Evolutionary conservation across 2,888 invertebrate genomes (phyloP).

Genomic region (Phortica magna): DNA sequence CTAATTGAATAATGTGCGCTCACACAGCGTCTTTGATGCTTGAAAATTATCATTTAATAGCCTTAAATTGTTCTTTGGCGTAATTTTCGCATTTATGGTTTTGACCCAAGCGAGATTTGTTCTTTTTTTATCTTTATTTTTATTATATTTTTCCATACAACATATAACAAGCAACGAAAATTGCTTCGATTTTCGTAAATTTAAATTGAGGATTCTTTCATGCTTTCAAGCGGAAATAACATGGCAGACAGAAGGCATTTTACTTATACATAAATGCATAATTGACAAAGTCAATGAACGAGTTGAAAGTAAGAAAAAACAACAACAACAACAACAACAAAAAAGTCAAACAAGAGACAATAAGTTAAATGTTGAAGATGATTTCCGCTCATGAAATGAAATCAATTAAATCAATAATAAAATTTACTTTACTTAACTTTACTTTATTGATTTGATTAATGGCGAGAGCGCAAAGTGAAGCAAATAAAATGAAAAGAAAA

Average conservation of each 20-base stretch:
- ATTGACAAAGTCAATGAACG: not conserved
- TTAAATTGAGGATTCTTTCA: conserved; percentile 35
- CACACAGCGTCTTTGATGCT: conserved; percentile 38
- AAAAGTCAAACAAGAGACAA: not conserved
- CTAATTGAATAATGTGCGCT: conserved; percentile 27
- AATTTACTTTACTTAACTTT: not conserved
- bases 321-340: not conserved
- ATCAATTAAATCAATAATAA: not conserved
- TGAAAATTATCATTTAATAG: conserved; percentile 70
- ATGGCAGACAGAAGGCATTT: no score
- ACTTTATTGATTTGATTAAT: not conserved
- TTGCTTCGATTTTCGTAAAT: conserved; percentile 67
- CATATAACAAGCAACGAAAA: conserved; percentile 42
- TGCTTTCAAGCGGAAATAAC: not conserved
- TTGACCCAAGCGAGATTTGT: conserved; percentile 38
- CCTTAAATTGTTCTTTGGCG: conserved; percentile 71
- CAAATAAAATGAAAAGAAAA: conserved; percentile 1
- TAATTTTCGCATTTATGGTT: conserved; percentile 66
- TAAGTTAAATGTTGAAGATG: not conserved
- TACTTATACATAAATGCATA: not conserved
- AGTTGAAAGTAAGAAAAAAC: not conserved
- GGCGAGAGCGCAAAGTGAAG: not conserved
- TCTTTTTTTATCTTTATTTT: conserved; percentile 51
- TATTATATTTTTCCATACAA: not conserved
- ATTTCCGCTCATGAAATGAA: not conserved